These are phyloP conservation scores for Tenthredo amoena DNA, from an alignment of 2,888 invertebrate genomes.

Conservation along the genomic window DNA sequence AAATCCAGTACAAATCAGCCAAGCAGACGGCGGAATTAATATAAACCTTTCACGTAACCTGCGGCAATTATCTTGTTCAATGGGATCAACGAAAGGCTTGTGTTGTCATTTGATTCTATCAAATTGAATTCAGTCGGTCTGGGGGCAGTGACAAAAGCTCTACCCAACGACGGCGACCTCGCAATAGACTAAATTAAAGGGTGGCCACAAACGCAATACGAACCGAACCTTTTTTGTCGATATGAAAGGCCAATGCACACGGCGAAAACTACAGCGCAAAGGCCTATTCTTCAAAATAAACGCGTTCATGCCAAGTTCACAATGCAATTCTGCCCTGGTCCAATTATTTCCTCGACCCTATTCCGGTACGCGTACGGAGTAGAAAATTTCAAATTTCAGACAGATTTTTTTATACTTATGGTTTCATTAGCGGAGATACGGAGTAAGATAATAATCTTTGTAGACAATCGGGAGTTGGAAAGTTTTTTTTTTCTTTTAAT, in stretches of 20 bases:
- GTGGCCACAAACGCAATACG: constrained; percentile 17
- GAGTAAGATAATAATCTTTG: neutral
- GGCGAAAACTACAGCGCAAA: neutral
- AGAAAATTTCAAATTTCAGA: neutral
- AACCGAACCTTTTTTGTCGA: constrained; percentile 23
- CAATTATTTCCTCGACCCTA: constrained; percentile 1
- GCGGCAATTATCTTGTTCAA: constrained; percentile 32
- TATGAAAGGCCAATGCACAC: constrained; percentile 2
- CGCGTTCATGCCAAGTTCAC: neutral
- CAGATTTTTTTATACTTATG: neutral
- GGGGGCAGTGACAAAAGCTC: neutral
- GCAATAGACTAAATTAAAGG: constrained; percentile 40
- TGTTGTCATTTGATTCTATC: constrained; percentile 41
- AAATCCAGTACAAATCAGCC: neutral
- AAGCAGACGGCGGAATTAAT: constrained; percentile 33
- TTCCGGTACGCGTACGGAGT: neutral
- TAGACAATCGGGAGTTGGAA: neutral
- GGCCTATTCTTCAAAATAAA: neutral
- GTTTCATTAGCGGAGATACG: neutral
- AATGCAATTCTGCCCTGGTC: neutral
- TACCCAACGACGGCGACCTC: constrained; percentile 31
- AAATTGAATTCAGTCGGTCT: constrained; percentile 17
- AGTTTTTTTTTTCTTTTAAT: neutral
- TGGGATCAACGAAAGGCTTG: constrained; percentile 32
- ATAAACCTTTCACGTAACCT: constrained; percentile 30